Evolutionary conservation across 1,140 invertebrate genomes (phyloP).

Genomic region (Drosophila kanapiae): DNA sequence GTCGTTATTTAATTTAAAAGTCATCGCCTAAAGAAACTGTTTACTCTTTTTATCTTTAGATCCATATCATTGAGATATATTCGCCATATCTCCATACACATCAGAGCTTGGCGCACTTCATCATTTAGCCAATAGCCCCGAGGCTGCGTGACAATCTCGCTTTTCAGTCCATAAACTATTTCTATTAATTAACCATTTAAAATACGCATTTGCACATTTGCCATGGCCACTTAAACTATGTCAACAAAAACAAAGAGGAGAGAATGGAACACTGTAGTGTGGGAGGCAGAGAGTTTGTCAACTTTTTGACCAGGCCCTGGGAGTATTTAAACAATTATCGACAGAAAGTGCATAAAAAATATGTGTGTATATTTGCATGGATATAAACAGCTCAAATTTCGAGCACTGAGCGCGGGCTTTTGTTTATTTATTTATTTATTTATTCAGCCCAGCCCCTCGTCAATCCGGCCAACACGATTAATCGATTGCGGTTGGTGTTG

Average conservation of each 20-base stretch:
- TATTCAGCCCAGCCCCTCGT: slow-evolving; percentile 44
- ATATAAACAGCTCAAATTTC: slow-evolving; percentile 52
- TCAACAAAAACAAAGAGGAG: slow-evolving; percentile 62
- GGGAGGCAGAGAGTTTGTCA: slow-evolving; percentile 63
- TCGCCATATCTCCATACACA: slow-evolving; percentile 2
- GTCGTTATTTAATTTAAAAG: background rate
- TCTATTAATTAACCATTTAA: slow-evolving; percentile 79
- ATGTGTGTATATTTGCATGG: slow-evolving; percentile 18
- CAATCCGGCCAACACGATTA: slow-evolving; percentile 18
- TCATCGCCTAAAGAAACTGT: background rate
- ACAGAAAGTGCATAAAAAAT: slow-evolving; percentile 41
- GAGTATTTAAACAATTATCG: slow-evolving; percentile 70
- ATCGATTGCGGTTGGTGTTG: slow-evolving; percentile 59
- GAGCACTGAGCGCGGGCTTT: slow-evolving; percentile 21
- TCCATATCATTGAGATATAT: slow-evolving; percentile 8
- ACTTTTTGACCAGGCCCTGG: slow-evolving; percentile 63
- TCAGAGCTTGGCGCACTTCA: slow-evolving; percentile 20
- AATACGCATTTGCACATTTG: slow-evolving; percentile 56
- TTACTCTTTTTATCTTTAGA: slow-evolving; percentile 11
- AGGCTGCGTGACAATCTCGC: slow-evolving; percentile 16
- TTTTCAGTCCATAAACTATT: slow-evolving; percentile 45
- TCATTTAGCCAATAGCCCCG: slow-evolving; percentile 13
- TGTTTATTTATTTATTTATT: slow-evolving; percentile 57
- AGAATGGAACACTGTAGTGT: slow-evolving; percentile 20
- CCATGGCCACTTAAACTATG: slow-evolving; percentile 67